Percentiles rank a stretch among this genome's conserved stretches.
Conservation (phyloP, 2,888 invertebrate genomes). For the Trichacis sp. region DNA sequence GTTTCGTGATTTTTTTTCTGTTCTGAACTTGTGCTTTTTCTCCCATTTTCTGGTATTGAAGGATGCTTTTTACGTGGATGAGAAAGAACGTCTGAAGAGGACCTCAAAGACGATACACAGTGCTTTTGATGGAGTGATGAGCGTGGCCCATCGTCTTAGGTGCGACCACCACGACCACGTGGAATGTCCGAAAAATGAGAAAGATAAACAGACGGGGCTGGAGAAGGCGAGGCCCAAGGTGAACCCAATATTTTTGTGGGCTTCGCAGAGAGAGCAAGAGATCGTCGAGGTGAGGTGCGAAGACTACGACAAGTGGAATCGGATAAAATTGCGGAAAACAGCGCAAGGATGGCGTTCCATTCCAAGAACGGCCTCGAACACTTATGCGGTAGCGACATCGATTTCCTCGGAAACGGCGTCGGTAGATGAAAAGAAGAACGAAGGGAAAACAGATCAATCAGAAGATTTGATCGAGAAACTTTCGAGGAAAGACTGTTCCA, state of each 20-base stretch:
- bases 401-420: slow-evolving; percentile 53
- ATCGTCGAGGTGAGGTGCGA: slow-evolving; percentile 89
- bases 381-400: slow-evolving; percentile 44
- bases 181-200: slow-evolving; percentile 52
- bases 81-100: not conserved
- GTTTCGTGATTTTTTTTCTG: too few species aligned
- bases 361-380: slow-evolving; percentile 78
- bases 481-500: slow-evolving; percentile 47
- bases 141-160: slow-evolving; percentile 65
- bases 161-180: slow-evolving; percentile 59
- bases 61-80: too few species aligned
- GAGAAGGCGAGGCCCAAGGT: slow-evolving; percentile 75
- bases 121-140: slow-evolving; percentile 68
- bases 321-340: slow-evolving; percentile 85
- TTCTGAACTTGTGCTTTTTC: too few species aligned
- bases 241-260: slow-evolving; percentile 89
- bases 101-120: slow-evolving; percentile 23
- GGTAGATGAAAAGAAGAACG: slow-evolving; percentile 51
- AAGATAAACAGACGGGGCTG: slow-evolving; percentile 48
- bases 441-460: slow-evolving; percentile 39
- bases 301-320: slow-evolving; percentile 88
- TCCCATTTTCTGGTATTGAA: too few species aligned
- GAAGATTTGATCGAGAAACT: slow-evolving; percentile 35
- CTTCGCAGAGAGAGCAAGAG: slow-evolving; percentile 82
- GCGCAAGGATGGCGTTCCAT: slow-evolving; percentile 85